Percentiles rank a stretch among this genome's conserved stretches.
These are phyloP conservation scores for Tachina lurida DNA, from an alignment of 2,888 invertebrate genomes.

Conservation along the genomic window DNA sequence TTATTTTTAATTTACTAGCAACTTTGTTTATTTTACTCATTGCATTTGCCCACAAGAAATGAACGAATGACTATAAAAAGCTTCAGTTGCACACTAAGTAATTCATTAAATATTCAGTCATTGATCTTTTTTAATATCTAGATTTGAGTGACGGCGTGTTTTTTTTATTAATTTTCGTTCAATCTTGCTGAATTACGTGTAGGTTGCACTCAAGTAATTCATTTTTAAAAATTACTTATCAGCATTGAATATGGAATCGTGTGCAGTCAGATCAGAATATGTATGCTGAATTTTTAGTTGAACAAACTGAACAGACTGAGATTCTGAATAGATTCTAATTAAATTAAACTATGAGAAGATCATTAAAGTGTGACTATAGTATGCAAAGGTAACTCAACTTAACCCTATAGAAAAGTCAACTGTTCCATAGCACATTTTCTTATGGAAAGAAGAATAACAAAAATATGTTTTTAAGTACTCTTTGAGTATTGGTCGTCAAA, in stretches of 20 bases:
- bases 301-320: not conserved
- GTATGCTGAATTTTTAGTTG: not conserved
- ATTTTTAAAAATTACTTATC: slow-evolving; percentile 21
- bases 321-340: not conserved
- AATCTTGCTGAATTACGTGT: slow-evolving; percentile 4
- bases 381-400: too few species aligned
- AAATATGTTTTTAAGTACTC: too few species aligned
- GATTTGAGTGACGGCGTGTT: not conserved
- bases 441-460: too few species aligned
- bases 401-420: too few species aligned
- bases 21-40: not conserved
- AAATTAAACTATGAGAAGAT: not conserved
- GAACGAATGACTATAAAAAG: not conserved
- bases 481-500: too few species aligned
- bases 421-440: too few species aligned
- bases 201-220: slow-evolving; percentile 20
- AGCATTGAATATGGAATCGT: not conserved
- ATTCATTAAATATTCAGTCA: slow-evolving; percentile 31
- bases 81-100: not conserved
- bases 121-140: slow-evolving; percentile 13
- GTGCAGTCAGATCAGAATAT: not conserved
- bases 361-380: too few species aligned
- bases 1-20: not conserved
- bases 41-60: too few species aligned
- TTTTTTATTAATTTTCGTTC: not conserved